These are phyloP conservation scores for Melanotaenia boesemani DNA, from an alignment of 2,797 vertebrate genomes.

Conservation along the genomic window DNA sequence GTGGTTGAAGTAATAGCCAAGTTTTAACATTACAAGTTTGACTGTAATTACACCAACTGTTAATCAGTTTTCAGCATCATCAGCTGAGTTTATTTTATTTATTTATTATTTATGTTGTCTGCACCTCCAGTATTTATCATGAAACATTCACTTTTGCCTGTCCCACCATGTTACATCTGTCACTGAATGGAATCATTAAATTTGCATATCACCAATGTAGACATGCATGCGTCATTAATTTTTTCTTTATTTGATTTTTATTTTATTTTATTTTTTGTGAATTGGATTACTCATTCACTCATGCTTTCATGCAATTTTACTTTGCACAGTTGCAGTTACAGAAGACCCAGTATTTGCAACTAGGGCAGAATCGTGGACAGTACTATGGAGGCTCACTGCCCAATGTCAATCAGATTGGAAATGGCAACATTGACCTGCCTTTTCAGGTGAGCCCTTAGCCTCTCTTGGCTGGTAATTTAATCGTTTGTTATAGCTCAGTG, in stretches of 20 bases:
- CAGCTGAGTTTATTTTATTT: slow-evolving; percentile 36
- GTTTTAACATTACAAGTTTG: slow-evolving; percentile 52
- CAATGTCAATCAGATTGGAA: slow-evolving; percentile 99
- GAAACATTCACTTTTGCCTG: slow-evolving; percentile 53
- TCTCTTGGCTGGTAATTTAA: slow-evolving; percentile 76
- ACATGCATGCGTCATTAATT: slow-evolving; percentile 59
- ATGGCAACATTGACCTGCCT: slow-evolving; percentile 95
- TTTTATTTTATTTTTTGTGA: slow-evolving; percentile 53
- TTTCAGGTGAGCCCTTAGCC: slow-evolving; percentile 95
- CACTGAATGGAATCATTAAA: slow-evolving; percentile 37
- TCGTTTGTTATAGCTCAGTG: slow-evolving; percentile 73
- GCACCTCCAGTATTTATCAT: slow-evolving; percentile 41
- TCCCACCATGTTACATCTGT: slow-evolving; percentile 51
- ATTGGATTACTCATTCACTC: slow-evolving; percentile 82
- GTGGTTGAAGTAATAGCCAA: slow-evolving; percentile 42
- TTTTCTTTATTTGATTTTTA: neutral
- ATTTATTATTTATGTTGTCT: slow-evolving; percentile 39
- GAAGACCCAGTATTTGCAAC: slow-evolving; percentile 98
- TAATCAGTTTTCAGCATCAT: slow-evolving; percentile 59
- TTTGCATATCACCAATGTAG: slow-evolving; percentile 47
- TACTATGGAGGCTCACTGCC: slow-evolving; percentile 99
- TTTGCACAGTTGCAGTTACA: slow-evolving; percentile 98
- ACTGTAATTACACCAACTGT: slow-evolving; percentile 51
- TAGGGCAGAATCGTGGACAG: slow-evolving; percentile 98
- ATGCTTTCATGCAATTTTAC: slow-evolving; percentile 88